Percentiles rank a stretch among this genome's conserved stretches.
Conservation (phyloP, 2,113 vertebrate species). For the Setophaga petechia region DNA sequence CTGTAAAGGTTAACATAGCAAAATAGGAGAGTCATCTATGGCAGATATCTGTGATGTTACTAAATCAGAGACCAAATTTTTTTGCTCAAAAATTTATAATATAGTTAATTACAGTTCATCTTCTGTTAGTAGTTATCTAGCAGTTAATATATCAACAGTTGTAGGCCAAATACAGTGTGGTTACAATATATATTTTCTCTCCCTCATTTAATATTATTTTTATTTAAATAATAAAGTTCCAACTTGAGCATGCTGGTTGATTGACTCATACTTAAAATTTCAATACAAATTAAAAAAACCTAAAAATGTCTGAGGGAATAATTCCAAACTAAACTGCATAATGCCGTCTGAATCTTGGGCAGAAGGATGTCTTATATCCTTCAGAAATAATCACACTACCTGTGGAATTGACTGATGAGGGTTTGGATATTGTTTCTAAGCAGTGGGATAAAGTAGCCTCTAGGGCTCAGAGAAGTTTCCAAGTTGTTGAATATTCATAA, state of each 20-base stretch:
- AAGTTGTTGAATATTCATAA: background rate
- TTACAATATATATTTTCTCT: background rate
- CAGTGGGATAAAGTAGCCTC: background rate
- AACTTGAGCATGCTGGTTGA: background rate
- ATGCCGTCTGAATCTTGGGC: background rate
- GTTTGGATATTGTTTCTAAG: background rate
- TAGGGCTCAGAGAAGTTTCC: background rate
- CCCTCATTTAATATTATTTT: background rate
- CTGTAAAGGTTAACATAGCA: background rate
- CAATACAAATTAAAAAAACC: background rate
- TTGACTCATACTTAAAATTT: background rate
- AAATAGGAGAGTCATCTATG: background rate
- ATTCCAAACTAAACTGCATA: background rate
- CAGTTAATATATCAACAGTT: background rate
- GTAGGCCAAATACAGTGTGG: background rate
- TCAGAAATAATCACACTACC: background rate
- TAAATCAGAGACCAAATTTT: background rate
- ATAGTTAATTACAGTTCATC: background rate
- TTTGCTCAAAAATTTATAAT: background rate
- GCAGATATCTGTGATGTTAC: background rate
- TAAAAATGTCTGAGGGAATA: background rate
- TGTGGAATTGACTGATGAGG: background rate
- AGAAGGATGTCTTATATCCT: background rate
- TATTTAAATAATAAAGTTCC: background rate
- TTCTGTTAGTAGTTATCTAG: background rate